phyloP scores from a whole-genome alignment of 2,113 vertebrate genomes.

The Perca fluviatilis region DNA sequence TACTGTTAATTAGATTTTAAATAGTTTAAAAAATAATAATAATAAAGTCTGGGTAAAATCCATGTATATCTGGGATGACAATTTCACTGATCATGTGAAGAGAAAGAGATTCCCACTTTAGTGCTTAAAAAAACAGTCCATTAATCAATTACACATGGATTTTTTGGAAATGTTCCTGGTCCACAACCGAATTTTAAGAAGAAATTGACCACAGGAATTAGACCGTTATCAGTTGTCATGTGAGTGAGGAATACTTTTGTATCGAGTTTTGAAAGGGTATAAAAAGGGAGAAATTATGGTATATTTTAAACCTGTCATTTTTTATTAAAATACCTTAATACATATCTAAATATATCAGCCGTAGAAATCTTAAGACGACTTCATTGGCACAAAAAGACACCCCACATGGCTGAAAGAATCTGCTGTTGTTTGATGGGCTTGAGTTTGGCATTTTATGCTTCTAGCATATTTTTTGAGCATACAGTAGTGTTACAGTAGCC shows the following conservation, averaged over 20 bases:
- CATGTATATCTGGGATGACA: background rate
- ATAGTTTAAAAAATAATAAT: background rate
- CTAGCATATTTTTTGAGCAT: too few species aligned
- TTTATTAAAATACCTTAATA: background rate
- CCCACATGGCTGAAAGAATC: background rate
- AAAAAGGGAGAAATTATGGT: background rate
- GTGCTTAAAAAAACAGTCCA: background rate
- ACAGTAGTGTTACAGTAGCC: too few species aligned
- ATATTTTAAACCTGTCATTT: background rate
- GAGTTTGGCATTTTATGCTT: too few species aligned
- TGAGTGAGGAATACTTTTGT: background rate
- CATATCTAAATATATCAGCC: background rate
- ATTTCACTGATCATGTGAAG: background rate
- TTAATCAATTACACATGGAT: background rate
- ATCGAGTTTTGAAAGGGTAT: background rate
- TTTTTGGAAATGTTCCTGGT: background rate
- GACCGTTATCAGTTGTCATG: too few species aligned
- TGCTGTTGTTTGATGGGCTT: too few species aligned
- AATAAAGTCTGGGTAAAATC: background rate
- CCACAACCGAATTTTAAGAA: background rate
- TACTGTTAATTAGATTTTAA: too few species aligned
- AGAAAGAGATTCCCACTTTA: background rate
- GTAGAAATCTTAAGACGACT: background rate
- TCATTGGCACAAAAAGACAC: background rate
- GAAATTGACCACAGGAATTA: background rate